Evolutionary conservation across 2,888 invertebrate species (phyloP).

Genomic region (Chymomyza procnemis): DNA sequence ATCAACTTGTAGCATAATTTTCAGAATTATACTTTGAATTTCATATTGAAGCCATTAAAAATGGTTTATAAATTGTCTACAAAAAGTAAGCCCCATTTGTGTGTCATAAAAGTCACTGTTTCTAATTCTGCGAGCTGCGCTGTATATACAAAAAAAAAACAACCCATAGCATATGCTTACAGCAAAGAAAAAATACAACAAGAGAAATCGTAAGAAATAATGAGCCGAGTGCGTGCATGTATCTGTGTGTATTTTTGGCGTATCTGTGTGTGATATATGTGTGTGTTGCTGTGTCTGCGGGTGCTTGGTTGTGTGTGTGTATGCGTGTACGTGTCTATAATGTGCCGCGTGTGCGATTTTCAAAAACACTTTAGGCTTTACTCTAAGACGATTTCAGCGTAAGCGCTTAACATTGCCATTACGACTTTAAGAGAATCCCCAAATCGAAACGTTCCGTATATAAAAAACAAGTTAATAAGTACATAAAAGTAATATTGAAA

Average conservation of each 20-base stretch:
- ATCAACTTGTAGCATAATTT: too few relatives aligned
- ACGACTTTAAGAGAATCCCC: not conserved
- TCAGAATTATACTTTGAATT: too few relatives aligned
- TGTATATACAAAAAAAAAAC: constrained; percentile 43
- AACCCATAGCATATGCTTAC: constrained; percentile 44
- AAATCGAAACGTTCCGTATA: not conserved
- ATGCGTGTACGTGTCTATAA: constrained; percentile 27
- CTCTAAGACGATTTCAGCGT: constrained; percentile 62
- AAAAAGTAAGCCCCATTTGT: not conserved
- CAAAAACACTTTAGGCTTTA: constrained; percentile 60
- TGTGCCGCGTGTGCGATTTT: constrained; percentile 62
- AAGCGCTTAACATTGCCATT: constrained; percentile 51
- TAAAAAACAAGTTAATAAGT: not conserved
- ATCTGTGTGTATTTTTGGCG: constrained; percentile 2
- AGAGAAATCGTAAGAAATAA: constrained; percentile 45
- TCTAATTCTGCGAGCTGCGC: constrained; percentile 7
- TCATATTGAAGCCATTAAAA: too few relatives aligned
- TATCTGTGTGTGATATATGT: too few relatives aligned
- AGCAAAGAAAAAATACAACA: constrained; percentile 19
- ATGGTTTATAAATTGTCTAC: too few relatives aligned
- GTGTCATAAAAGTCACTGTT: constrained; percentile 8
- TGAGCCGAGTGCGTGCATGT: constrained; percentile 46
- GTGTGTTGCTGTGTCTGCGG: not conserved
- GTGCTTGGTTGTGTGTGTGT: not conserved
- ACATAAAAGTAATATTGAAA: not conserved